These are phyloP conservation scores for Pelochelys cantorii DNA, from an alignment of 2,797 vertebrate genomes.

Conservation along the genomic window DNA sequence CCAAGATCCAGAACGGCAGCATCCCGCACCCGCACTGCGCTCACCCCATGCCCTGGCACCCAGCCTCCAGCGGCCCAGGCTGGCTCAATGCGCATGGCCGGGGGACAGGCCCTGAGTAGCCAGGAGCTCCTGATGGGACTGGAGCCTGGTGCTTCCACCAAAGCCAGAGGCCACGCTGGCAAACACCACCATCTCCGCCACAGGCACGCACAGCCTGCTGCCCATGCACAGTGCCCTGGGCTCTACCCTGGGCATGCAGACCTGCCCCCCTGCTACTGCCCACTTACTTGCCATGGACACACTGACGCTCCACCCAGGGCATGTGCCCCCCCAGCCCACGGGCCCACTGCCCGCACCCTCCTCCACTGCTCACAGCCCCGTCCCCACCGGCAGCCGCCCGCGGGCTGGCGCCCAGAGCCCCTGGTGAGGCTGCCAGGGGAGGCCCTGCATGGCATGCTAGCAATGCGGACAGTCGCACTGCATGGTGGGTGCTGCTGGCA, in stretches of 20 bases:
- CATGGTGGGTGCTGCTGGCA: too few species aligned
- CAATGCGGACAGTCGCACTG: too few species aligned
- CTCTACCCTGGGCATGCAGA: not conserved
- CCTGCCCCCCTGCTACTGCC: too few species aligned
- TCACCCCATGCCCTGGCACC: accelerated
- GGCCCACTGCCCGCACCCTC: not conserved
- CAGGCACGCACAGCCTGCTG: too few species aligned
- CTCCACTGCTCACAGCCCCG: too few species aligned
- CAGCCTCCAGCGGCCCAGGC: accelerated
- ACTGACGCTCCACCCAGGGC: too few species aligned
- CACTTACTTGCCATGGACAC: too few species aligned
- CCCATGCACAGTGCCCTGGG: too few species aligned
- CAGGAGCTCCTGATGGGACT: not conserved
- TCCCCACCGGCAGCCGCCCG: too few species aligned
- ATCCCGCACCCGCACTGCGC: not conserved
- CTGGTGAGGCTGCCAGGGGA: not conserved
- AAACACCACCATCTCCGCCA: not conserved
- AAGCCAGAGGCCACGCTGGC: too few species aligned
- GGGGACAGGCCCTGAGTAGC: not conserved
- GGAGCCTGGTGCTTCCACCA: not conserved
- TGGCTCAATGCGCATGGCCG: not conserved
- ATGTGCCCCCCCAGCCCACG: too few species aligned
- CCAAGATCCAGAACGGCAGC: too few species aligned
- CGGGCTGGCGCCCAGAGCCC: not conserved
- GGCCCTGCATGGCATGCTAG: not conserved